phyloP scores from a whole-genome alignment of 2,113 vertebrate species.

The Python bivittatus region DNA sequence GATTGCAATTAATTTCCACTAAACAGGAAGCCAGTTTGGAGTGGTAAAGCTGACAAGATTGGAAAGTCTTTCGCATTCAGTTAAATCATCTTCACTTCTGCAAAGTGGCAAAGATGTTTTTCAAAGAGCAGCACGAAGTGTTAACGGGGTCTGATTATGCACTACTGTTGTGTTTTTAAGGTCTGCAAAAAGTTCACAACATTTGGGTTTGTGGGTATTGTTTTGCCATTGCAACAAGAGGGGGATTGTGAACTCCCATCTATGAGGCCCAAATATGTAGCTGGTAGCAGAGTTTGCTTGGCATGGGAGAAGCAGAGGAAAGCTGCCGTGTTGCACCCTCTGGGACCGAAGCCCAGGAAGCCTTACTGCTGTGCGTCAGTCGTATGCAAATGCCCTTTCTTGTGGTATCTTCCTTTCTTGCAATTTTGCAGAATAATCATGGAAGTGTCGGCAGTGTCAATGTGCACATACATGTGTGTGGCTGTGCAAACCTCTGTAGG shows the following conservation, averaged over 20 bases:
- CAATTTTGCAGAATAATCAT: not conserved
- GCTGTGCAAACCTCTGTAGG: not conserved
- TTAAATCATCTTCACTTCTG: not conserved
- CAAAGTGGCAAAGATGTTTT: not conserved
- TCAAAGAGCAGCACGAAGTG: not conserved
- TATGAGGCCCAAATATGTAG: not conserved
- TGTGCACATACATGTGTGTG: not conserved
- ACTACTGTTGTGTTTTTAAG: not conserved
- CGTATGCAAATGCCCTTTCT: not conserved
- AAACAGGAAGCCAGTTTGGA: not conserved
- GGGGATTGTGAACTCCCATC: not conserved
- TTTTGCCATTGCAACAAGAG: not conserved
- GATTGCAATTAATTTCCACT: not conserved
- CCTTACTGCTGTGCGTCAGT: not conserved
- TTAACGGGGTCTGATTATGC: not conserved
- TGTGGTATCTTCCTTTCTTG: not conserved
- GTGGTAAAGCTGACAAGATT: not conserved
- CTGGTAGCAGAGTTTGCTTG: not conserved
- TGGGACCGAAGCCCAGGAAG: not conserved
- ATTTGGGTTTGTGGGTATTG: not conserved
- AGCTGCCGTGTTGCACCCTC: not conserved
- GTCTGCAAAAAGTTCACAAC: not conserved
- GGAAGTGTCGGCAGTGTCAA: no score
- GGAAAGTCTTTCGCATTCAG: not conserved
- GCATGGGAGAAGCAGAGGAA: not conserved